A percentile compares a stretch with the other conserved stretches of the same genome.
Evolutionary conservation across 2,113 vertebrate genomes (phyloP).

Genomic region (Pollachius pollachius): DNA sequence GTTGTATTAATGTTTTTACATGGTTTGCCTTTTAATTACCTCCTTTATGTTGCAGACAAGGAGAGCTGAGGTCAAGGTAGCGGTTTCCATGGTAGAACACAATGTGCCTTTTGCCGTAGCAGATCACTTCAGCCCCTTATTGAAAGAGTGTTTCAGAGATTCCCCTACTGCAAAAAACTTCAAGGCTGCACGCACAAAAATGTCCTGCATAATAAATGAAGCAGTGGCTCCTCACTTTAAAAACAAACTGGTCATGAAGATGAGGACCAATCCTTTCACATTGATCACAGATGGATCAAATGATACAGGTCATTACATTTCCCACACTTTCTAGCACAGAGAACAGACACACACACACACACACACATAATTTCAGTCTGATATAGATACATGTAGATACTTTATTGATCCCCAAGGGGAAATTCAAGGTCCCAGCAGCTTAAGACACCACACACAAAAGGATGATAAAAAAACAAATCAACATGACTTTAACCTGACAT

Average conservation of each 20-base stretch:
- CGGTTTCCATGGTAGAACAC: conserved; percentile 20
- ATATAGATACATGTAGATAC: too few species aligned
- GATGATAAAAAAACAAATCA: too few species aligned
- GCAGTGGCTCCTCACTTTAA: conserved; percentile 21
- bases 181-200: conserved; percentile 23
- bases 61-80: conserved; percentile 24
- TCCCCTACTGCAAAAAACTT: conserved; percentile 13
- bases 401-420: too few species aligned
- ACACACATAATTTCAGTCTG: too few species aligned
- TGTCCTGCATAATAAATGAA: conserved; percentile 24
- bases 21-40: conserved; percentile 1
- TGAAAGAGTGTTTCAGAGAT: conserved; percentile 22
- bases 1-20: neutral
- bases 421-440: too few species aligned
- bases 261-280: conserved; percentile 14
- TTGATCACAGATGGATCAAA: conserved; percentile 21
- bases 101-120: conserved; percentile 25
- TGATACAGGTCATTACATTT: conserved; percentile 16
- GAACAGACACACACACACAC: too few species aligned
- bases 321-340: neutral
- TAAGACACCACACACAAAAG: too few species aligned
- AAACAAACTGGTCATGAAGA: conserved; percentile 13
- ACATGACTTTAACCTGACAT: too few species aligned
- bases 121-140: conserved; percentile 23
- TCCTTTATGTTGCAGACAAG: conserved; percentile 25